Percentiles rank a stretch among this genome's conserved stretches.
These are phyloP conservation scores for Corythornis madagascariensis DNA, from an alignment of 2,113 vertebrate species.

Conservation along the genomic window DNA sequence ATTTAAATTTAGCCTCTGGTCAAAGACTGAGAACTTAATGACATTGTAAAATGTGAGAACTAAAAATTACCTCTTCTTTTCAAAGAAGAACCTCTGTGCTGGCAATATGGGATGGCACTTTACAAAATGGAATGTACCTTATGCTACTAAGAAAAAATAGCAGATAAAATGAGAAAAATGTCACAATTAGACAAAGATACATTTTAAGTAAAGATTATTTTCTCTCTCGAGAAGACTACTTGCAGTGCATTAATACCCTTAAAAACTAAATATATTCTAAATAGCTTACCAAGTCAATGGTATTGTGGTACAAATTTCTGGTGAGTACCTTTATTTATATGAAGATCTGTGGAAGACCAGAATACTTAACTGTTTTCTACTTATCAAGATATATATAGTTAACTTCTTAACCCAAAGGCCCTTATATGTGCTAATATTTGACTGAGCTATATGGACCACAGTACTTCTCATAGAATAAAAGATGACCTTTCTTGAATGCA, in stretches of 20 bases:
- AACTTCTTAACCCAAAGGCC: background rate
- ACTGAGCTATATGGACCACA: background rate
- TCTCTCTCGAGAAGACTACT: background rate
- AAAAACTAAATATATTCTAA: background rate
- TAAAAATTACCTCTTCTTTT: background rate
- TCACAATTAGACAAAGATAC: background rate
- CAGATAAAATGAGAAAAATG: background rate
- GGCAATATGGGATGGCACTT: background rate
- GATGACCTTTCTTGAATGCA: background rate
- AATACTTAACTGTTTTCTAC: background rate
- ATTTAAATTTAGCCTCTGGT: background rate
- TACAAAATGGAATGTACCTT: background rate
- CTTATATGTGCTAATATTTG: background rate
- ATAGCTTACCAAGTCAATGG: background rate
- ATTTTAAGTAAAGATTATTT: background rate
- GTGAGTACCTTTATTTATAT: background rate
- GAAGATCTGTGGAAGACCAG: background rate
- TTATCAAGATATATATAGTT: background rate
- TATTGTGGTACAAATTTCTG: background rate
- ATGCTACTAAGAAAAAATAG: background rate
- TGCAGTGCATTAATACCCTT: background rate
- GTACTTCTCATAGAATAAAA: background rate
- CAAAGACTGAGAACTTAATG: background rate
- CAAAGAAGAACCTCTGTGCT: background rate
- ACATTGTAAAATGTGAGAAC: background rate